These are phyloP conservation scores for Polydesmus complanatus DNA, from an alignment of 2,888 invertebrate species.

Conservation along the genomic window DNA sequence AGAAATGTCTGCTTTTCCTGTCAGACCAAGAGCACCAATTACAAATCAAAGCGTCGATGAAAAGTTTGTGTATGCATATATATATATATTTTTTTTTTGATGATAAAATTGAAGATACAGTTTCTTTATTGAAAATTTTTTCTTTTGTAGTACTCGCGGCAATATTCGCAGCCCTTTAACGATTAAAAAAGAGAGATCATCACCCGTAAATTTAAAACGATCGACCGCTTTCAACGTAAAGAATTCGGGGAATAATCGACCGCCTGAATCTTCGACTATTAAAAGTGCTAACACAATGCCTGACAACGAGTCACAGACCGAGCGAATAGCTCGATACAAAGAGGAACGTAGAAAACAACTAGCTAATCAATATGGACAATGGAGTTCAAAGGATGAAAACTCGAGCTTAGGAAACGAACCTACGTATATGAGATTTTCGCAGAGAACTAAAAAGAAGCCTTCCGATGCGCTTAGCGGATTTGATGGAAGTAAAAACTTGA, in stretches of 20 bases:
- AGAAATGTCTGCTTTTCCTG: neutral
- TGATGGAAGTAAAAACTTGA: neutral
- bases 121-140: neutral
- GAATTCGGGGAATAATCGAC: neutral
- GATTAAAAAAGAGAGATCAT: neutral
- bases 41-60: neutral
- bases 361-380: conserved; percentile 40
- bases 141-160: neutral
- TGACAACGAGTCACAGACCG: conserved; percentile 29
- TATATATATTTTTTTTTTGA: neutral
- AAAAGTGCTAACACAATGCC: too few species aligned
- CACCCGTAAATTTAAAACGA: neutral
- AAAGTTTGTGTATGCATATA: neutral
- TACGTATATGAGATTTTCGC: conserved; percentile 17
- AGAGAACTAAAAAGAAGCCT: conserved; percentile 6
- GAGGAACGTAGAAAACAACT: conserved; percentile 55
- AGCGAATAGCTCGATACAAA: conserved; percentile 55
- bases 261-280: neutral
- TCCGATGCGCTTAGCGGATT: neutral
- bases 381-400: conserved; percentile 30
- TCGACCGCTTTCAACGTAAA: neutral
- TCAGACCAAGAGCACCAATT: neutral
- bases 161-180: neutral
- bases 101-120: neutral
- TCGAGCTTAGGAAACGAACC: conserved; percentile 15